Base-by-base conservation (phyloP, 2,888 invertebrate species). In the Selenia dentaria region DNA sequence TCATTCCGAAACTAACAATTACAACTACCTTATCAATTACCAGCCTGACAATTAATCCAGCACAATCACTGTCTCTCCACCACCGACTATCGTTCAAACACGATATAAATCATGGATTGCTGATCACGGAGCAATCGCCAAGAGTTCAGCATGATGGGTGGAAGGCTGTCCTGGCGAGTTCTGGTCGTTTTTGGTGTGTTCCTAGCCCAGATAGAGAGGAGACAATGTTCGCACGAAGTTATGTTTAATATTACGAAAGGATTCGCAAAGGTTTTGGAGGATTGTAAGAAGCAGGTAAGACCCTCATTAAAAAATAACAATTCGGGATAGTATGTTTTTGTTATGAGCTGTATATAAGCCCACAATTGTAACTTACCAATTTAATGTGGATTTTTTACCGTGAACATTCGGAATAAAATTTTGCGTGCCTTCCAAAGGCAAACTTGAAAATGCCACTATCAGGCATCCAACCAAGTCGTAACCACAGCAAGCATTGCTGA, bases 201-300 rank as follows among this genome's bases (percentile, higher is more conserved):
- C 28, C 8, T 47, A n/a, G 28, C 27, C 1, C 18, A n/a, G 6
- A 8, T 32, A 2, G 37, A 41, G 5, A 12, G 27, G 8, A 27
- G 16, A 28, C 0, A 24, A 47, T 37, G 41, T 33, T 86, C 88
- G 0, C 68, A 81, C 38, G 83, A 87, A 31, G 26, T 89, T 2
- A 59, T 89, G 64, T 67, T 70, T 34, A 81, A 82, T 13, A 38
- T 89, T 44, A 71, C 80, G 0, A 52, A 57, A 1, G 78, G 81
- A 0, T 88, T 89, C 35, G 43, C 62, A 0, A 68, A 68, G 14
- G 77, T 64, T 1, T 25, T 85, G 22, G 72, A 82, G 0, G 54
- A 70, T 5, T 89, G 89, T 54, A 83, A 79, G 48, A 62, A 54
- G 34, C 84, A 88, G 74, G 89, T 88, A 55, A 64, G 58, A 1